Base-by-base conservation (phyloP, 2,797 vertebrate genomes). In the Holocentrus rufus region DNA sequence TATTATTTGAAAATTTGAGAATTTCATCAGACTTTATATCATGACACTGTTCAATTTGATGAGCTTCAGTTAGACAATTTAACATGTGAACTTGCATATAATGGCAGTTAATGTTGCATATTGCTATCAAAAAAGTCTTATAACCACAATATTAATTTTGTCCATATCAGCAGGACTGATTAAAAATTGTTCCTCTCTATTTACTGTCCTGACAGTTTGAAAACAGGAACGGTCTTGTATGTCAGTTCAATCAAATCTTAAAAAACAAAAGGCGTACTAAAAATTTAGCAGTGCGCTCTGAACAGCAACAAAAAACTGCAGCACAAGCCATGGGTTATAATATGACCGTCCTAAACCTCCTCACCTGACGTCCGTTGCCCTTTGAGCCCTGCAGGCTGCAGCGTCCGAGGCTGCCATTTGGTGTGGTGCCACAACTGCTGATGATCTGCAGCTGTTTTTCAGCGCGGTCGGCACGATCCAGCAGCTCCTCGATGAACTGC, bases 401-500 rank as follows among this genome's bases (percentile, higher is more conserved):
- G 49, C 95, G 94, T 0, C 97, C 95, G 87, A 99, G 93, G 90
- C 97, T 98, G 89, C 97, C 95, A 0, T 98, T 98, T 0, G 97
- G 97, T 0, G 97, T 98, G 75, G 96, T 98, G 52, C 95, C 96
- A 0, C 98, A 98, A 90, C 97, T 99, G 90, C 97, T 99, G 94
- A 98, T 99, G 91, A 98, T 97, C 93, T 98, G 97, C 10, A 99
- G 95, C 93, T 99, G 97, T 74, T 98, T 97, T 74, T 99, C 98
- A 0, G 98, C 98, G 0, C 98, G 95, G 90, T 99, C 98, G 0
- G 97, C 98, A 0, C 98, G 94, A 89, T 99, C 98, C 88, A 99
- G 92, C 75, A 99, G 95, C 90, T 99, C 98, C 94, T 99, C 98
- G 0, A 99, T 99, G 91, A 99, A 99, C 87, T 97, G 97, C 92